phyloP scores from a whole-genome alignment of 2,113 vertebrate genomes.

The Climacteris rufus region DNA sequence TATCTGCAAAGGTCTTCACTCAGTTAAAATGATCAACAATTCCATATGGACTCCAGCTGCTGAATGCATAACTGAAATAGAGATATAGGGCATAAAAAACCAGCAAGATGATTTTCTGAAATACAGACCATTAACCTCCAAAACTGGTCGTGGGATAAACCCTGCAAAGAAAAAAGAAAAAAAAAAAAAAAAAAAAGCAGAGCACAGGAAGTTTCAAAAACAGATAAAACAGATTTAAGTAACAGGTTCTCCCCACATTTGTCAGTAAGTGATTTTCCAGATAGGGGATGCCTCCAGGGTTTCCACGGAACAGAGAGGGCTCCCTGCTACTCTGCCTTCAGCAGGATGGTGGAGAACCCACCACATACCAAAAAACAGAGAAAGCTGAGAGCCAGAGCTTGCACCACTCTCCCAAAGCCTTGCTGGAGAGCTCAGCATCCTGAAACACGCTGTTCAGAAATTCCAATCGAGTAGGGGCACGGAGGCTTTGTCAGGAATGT shows the following conservation, averaged over 20 bases:
- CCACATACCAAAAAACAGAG: not conserved
- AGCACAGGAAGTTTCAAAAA: conserved; percentile 39
- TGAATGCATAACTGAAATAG: conserved; percentile 49
- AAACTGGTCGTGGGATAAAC: conserved; percentile 37
- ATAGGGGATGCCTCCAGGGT: not conserved
- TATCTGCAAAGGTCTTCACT: conserved; percentile 54
- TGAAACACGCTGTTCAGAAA: not conserved
- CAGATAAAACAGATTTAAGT: conserved; percentile 58
- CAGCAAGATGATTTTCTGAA: conserved; percentile 27
- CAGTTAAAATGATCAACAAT: not conserved
- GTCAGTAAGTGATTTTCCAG: conserved; percentile 53
- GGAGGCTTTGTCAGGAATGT: not conserved
- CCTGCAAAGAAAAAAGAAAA: not conserved
- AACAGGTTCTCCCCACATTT: conserved; percentile 10
- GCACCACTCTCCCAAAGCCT: not conserved
- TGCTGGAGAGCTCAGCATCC: not conserved
- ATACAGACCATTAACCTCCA: conserved; percentile 24
- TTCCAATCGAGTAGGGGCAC: not conserved
- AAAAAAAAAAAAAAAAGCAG: not conserved
- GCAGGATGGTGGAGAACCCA: not conserved
- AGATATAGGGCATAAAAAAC: conserved; percentile 54
- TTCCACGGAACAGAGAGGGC: not conserved
- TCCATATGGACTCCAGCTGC: conserved; percentile 60
- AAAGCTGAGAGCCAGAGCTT: not conserved
- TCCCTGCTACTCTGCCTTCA: not conserved